Evolutionary conservation across 2,113 vertebrate species (phyloP), one percentile per base, ranked within the genome.

Genomic region (Notothenia rossii): DNA sequence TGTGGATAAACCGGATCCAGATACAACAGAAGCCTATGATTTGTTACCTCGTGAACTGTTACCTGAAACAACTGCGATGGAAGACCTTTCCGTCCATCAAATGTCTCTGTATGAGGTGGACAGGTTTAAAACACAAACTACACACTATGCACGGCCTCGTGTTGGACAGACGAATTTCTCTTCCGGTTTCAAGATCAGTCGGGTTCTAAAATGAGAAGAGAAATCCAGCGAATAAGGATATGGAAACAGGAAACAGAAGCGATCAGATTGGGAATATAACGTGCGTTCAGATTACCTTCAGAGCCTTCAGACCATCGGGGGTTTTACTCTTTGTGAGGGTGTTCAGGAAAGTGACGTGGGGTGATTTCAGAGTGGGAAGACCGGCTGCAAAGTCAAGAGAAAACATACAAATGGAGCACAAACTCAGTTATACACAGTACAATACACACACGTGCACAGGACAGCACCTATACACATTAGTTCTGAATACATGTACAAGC

Each of bases 31-130:
- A 79, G 49, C 36, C 36, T 7, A 40, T 40, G 36, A 40, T 40
- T 2, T 51, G 51, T 64, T 88, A 96, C 95, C 95, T 95, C n/a
- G 33, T 48, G 20, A 60, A 8, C 51, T 14, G 48, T 75, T 88
- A 98, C 97, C 97, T 97, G 90, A 98, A 97, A 92, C 97, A 98
- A 84, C 95, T 95, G 46, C 96, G 95, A 83, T 98, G 97, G 90
- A 95, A 97, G 17, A 97, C 87, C 81, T 91, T 95, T 69, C 97
- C 96, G 13, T 96, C 95, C 0, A 91, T 92, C 87, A 97, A 68
- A 83, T 93, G 95, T 62, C 96, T 96, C 94, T 98, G 96, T 36
- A 97, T 96, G 78, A 98, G 92, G 73, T 97, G 96, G 13, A 98
- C 95, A 0, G 95, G 96, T 84, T 95, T 95, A 55, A 88, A 92